Evolutionary conservation across 2,888 invertebrate genomes (phyloP), one percentile per base, ranked within the genome.

Genomic region (Netelia virgata): DNA sequence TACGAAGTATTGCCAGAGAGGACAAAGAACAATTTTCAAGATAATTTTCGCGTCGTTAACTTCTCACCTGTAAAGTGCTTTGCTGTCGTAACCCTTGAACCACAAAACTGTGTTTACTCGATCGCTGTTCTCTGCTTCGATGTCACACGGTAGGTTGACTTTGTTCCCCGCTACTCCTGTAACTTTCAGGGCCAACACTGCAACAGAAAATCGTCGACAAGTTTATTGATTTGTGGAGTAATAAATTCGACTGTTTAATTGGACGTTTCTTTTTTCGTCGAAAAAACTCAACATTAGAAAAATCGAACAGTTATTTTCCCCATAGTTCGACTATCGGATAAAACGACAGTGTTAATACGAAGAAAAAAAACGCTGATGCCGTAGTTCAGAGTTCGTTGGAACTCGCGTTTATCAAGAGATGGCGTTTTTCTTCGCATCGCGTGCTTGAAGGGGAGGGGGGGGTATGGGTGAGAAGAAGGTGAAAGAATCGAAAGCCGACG

Each of bases 51-150:
- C 3, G 14, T 36, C 3, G n/a, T 36, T 11, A 11, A 70, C 69
- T 43, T 64, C n/a, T 94, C 94, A 98, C 98, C 97, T 97, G 94
- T 97, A 98, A 86, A 98, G 94, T 36, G 97, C 97, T 91, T 97
- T 97, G 47, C 96, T 96, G 88, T 96, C 97, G 57, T 96, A 96
- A 93, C 97, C 97, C 91, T 97, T 97, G 94, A 97, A 98, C 98
- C 98, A 98, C 53, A 98, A 95, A 88, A 98, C 97, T 97, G 97
- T 97, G 91, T 96, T 97, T 76, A 97, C 97, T 36, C 96, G 96
- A 94, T 97, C 97, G 90, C 97, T 96, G 90, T 97, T 96, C 87
- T 96, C 95, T 9, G 98, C 96, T 88, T 96, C 96, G 88, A 98
- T 97, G 94, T 98, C 97, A 93, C 98, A 98, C 11, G 98, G 98